Percentiles rank a stretch among this genome's conserved stretches.
These are phyloP conservation scores for Patella caerulea DNA, from an alignment of 2,888 invertebrate genomes.

Conservation along the genomic window DNA sequence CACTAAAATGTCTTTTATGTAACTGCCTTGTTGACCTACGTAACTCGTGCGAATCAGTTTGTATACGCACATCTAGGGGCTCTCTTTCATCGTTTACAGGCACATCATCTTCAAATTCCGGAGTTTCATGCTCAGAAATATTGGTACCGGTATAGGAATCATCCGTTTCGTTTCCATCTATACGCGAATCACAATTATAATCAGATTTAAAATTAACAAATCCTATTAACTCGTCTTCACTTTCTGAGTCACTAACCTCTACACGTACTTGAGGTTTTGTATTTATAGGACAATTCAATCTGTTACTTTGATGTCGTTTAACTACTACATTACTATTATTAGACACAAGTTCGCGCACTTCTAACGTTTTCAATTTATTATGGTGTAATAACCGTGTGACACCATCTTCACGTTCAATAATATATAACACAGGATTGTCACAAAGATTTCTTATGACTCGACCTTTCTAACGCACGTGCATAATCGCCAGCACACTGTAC, in stretches of 20 bases:
- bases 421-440: neutral
- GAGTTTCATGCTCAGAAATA: too few species aligned
- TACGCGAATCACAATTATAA: too few species aligned
- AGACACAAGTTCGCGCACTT: neutral
- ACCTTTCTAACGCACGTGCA: neutral
- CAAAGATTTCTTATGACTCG: neutral
- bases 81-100: too few species aligned
- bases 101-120: too few species aligned
- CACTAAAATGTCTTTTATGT: neutral
- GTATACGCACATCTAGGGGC: too few species aligned
- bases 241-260: too few species aligned
- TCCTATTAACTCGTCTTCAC: too few species aligned
- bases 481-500: neutral
- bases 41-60: neutral
- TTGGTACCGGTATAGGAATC: too few species aligned
- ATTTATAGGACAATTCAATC: too few species aligned
- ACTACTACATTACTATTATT: neutral
- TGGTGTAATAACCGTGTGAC: neutral
- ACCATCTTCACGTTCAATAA: neutral
- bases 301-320: neutral
- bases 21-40: neutral
- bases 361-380: slow-evolving; percentile 1
- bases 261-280: neutral
- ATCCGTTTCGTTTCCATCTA: too few species aligned
- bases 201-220: too few species aligned